Conservation (phyloP, 2,113 vertebrate genomes). For the Leucoraja erinaceus region DNA sequence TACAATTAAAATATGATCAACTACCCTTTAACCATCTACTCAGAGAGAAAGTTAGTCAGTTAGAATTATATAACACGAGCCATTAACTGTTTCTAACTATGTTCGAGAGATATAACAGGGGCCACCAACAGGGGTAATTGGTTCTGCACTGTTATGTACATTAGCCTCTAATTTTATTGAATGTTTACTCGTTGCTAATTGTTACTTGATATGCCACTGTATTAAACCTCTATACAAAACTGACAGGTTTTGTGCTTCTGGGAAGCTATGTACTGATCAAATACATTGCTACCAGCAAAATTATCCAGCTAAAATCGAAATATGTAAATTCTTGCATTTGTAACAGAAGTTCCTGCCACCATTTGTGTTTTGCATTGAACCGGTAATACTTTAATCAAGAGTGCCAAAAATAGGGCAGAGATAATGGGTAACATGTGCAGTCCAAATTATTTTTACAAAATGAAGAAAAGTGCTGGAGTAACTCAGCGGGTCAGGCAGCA, state of each 20-base stretch:
- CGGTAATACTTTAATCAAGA: not conserved
- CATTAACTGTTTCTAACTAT: not conserved
- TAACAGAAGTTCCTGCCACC: not conserved
- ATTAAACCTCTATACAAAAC: not conserved
- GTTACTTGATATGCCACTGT: not conserved
- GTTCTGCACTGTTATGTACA: too few species aligned
- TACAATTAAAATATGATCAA: not conserved
- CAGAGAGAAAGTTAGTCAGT: too few species aligned
- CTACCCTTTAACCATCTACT: too few species aligned
- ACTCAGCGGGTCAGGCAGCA: too few species aligned
- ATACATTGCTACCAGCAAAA: not conserved
- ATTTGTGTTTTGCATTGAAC: not conserved
- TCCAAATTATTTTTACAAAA: conserved; percentile 28
- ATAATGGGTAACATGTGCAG: not conserved
- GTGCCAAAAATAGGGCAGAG: not conserved
- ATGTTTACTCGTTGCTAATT: not conserved
- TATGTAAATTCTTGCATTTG: not conserved
- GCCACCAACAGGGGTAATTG: too few species aligned
- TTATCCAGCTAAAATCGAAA: not conserved
- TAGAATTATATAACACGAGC: not conserved
- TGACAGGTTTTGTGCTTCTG: not conserved
- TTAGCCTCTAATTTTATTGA: not conserved
- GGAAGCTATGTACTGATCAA: not conserved
- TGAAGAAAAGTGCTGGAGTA: not conserved
- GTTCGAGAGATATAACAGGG: too few species aligned